A percentile compares a stretch with the other conserved stretches of the same genome.
These are phyloP conservation scores for human (Homo sapiens) DNA, from an alignment of 2,113 vertebrate species.

Conservation along the genomic window DNA sequence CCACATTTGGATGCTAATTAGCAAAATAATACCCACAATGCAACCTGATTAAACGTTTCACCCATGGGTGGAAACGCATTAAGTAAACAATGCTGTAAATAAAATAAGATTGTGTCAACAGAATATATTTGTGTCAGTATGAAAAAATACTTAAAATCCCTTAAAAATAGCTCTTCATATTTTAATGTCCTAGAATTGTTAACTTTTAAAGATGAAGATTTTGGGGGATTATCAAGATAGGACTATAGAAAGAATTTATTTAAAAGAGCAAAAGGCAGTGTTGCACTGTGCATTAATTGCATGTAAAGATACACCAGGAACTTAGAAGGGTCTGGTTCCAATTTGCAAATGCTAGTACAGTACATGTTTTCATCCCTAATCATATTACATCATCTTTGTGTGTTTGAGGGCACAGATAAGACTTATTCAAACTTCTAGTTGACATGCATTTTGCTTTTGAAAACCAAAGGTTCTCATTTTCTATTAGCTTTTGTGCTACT, in stretches of 20 bases:
- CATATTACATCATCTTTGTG: neutral
- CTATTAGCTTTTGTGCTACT: neutral
- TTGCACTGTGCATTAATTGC: neutral
- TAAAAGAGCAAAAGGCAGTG: constrained; percentile 13
- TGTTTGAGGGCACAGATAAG: neutral
- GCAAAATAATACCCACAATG: constrained; percentile 35
- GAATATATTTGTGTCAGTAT: neutral
- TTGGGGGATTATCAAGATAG: neutral
- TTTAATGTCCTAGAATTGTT: constrained; percentile 43
- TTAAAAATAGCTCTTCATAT: neutral
- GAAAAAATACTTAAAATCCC: neutral
- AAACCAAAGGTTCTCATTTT: constrained; percentile 47
- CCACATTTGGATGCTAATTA: constrained; percentile 59
- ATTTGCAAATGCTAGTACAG: neutral
- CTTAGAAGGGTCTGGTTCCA: neutral
- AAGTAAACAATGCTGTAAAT: constrained; percentile 17
- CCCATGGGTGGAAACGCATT: constrained; percentile 45
- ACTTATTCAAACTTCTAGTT: neutral
- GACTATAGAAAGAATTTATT: neutral
- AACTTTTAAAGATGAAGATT: constrained; percentile 29
- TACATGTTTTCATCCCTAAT: neutral
- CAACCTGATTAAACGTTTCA: constrained; percentile 23
- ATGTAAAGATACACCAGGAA: neutral
- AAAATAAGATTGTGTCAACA: constrained; percentile 4
- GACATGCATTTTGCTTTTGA: constrained; percentile 19